Base-by-base conservation (phyloP, 1,140 invertebrate genomes). In the Acyrthosiphon pisum region DNA sequence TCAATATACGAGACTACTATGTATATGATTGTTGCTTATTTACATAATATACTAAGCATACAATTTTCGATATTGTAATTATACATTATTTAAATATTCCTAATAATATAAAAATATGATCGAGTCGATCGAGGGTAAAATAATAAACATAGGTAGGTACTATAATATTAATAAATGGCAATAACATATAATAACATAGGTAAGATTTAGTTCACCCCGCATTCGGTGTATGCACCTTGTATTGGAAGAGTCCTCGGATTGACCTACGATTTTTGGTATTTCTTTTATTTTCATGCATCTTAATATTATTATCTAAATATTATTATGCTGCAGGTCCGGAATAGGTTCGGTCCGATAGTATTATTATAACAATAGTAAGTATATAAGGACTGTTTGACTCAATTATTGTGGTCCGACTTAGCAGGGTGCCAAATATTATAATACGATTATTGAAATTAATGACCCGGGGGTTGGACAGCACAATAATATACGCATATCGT, bases 371-470 rank as follows among this genome's bases (percentile, higher is more conserved):
- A 76, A 76, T 76, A n/a, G 60, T 0, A 68, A n/a, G 11, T 18
- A n/a, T 60, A 68, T n/a, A n/a, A n/a, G 60, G 30, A n/a, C 30
- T 68, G 14, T 68, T 14, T 22, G 50, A 23, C 60, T 76, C 60
- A n/a, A 76, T n/a, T 30, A 22, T 14, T 48, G 46, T 22, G 30
- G 30, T 76, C 14, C 14, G 6, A 76, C 60, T 76, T 11, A n/a
- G 60, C 60, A 76, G 60, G 60, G 60, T n/a, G 60, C 60, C 60
- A 76, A n/a, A n/a, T n/a, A 68, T 68, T 68, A n/a, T 76, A 35
- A 76, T 76, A 76, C 14, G 60, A 76, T 6, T 20, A n/a, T n/a
- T 18, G 60, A 18, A 76, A 76, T n/a, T n/a, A n/a, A 76, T n/a
- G 30, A 6, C 60, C n/a, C 60, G 30, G 60, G 30, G 60, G 14